These are phyloP conservation scores for Karalla daura DNA, from an alignment of 2,797 vertebrate genomes.

Conservation along the genomic window DNA sequence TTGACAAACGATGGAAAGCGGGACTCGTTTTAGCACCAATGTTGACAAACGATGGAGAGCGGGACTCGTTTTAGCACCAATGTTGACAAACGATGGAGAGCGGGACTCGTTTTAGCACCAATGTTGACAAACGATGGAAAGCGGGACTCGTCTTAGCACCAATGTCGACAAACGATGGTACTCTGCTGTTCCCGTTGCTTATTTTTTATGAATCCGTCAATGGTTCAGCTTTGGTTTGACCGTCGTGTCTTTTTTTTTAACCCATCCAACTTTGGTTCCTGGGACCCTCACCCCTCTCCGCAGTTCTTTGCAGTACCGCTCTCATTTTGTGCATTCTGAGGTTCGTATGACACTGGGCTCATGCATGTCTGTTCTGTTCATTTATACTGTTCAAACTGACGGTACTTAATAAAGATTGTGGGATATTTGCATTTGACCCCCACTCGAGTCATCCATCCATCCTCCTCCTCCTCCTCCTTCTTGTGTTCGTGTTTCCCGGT, in stretches of 20 bases:
- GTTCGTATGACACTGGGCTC: slow-evolving; percentile 55
- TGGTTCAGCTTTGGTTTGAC: neutral
- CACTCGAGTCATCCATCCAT: too few relatives aligned
- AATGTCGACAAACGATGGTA: neutral
- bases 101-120: too few relatives aligned
- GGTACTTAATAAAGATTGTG: slow-evolving; percentile 66
- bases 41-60: too few relatives aligned
- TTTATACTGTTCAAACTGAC: slow-evolving; percentile 67
- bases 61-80: too few relatives aligned
- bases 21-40: neutral
- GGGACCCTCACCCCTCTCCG: slow-evolving; percentile 11
- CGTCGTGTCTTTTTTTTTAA: neutral
- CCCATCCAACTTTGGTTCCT: slow-evolving; percentile 18
- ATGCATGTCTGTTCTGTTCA: slow-evolving; percentile 63
- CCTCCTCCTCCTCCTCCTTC: too few relatives aligned
- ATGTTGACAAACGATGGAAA: neutral
- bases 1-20: neutral
- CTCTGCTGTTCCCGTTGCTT: neutral
- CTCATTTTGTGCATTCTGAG: slow-evolving; percentile 43
- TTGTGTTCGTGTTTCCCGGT: too few relatives aligned
- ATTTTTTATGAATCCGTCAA: neutral
- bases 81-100: too few relatives aligned
- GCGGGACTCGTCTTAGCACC: neutral
- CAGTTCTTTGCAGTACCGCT: slow-evolving; percentile 37
- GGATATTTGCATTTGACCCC: slow-evolving; percentile 39